Percentiles rank a stretch among this genome's conserved stretches.
These are phyloP conservation scores for Parotocinclus haroldoi DNA, from an alignment of 2,797 vertebrate species.

Conservation along the genomic window DNA sequence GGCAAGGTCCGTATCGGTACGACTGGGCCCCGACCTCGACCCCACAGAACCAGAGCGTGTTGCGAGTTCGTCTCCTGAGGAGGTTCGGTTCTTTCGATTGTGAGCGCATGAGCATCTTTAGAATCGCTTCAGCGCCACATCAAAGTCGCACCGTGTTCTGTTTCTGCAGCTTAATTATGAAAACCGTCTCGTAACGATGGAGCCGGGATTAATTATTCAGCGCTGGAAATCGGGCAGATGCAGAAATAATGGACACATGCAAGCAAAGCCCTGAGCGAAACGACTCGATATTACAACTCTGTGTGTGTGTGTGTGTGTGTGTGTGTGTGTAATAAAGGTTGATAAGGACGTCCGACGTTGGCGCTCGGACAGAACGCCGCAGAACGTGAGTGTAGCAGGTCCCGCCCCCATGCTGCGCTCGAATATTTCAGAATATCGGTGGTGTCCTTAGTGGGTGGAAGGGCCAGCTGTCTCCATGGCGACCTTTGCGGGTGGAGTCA, in stretches of 20 bases:
- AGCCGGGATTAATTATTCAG: constrained; percentile 29
- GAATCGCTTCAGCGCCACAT: too few species aligned
- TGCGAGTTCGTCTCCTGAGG: too few species aligned
- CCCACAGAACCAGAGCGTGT: too few species aligned
- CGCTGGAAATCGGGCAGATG: constrained; percentile 20
- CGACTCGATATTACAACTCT: constrained; percentile 22
- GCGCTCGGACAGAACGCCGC: constrained; percentile 46
- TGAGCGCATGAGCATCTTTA: too few species aligned
- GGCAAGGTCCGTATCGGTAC: too few species aligned
- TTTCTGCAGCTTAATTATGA: background rate
- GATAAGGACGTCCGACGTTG: constrained; percentile 61
- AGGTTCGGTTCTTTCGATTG: too few species aligned
- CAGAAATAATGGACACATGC: constrained; percentile 22
- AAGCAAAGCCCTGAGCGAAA: constrained; percentile 27
- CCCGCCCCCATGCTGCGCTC: constrained; percentile 56
- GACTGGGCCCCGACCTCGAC: too few species aligned
- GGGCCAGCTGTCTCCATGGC: constrained; percentile 65
- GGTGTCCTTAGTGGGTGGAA: constrained; percentile 64
- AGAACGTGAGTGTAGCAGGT: constrained; percentile 50
- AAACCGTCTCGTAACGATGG: constrained; percentile 11
- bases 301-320: constrained; percentile 15
- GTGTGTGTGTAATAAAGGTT: constrained; percentile 57
- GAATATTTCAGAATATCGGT: constrained; percentile 75
- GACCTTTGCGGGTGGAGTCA: constrained; percentile 45
- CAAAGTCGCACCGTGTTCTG: too few species aligned